Conservation (phyloP, 2,888 invertebrate species). For the Euplagia quadripunctaria region DNA sequence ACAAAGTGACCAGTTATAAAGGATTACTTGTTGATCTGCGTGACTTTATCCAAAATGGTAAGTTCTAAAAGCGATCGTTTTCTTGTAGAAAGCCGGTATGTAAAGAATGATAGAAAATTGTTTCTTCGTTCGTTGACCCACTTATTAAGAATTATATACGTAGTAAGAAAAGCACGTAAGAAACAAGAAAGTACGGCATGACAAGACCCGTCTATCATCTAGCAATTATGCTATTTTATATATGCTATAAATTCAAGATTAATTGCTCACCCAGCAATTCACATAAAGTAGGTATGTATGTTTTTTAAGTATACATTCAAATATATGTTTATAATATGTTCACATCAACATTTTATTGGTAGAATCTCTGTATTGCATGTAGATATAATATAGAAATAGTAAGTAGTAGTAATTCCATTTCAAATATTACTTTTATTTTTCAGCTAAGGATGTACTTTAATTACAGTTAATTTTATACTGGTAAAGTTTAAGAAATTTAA, state of each 20-base stretch:
- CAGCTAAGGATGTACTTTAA: neutral
- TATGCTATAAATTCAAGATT: neutral
- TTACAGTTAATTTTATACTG: neutral
- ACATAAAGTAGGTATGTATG: no score
- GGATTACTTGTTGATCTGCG: constrained; percentile 60
- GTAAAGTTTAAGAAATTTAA: neutral
- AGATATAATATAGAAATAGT: no score
- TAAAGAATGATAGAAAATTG: constrained; percentile 62
- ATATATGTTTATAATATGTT: neutral
- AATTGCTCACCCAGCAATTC: neutral
- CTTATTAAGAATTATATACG: constrained; percentile 58
- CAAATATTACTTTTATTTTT: neutral
- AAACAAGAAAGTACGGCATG: constrained; percentile 55
- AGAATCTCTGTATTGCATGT: neutral
- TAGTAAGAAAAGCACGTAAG: constrained; percentile 29
- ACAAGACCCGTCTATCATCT: constrained; percentile 43
- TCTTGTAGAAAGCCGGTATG: constrained; percentile 30
- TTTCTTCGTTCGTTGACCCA: constrained; percentile 71
- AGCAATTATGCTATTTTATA: neutral
- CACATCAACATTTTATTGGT: neutral
- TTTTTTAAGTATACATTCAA: no score
- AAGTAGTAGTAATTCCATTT: neutral
- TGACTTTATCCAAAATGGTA: constrained; percentile 68
- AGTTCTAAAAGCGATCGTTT: constrained; percentile 50
- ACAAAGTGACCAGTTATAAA: constrained; percentile 71